A percentile compares a stretch with the other conserved stretches of the same genome.
Evolutionary conservation across 2,113 vertebrate species (phyloP).

Genomic region (Potamarius usumacintae): DNA sequence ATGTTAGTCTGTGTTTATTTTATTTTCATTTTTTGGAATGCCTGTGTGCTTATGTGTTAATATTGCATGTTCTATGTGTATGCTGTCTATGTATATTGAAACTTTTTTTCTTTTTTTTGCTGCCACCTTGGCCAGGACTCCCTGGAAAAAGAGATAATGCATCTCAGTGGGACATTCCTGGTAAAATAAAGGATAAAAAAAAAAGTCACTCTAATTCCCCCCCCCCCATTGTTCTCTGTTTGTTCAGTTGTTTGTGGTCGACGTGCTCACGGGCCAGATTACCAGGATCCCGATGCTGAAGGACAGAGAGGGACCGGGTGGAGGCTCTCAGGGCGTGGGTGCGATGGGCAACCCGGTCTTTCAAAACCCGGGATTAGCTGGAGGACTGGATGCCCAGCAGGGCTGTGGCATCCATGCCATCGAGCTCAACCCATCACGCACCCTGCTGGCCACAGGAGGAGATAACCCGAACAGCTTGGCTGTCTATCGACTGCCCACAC

Average conservation of each 20-base stretch:
- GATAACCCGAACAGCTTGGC: slow-evolving; percentile 98
- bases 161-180: too few species aligned
- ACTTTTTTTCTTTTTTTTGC: too few species aligned
- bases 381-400: slow-evolving; percentile 80
- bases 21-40: too few species aligned
- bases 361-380: slow-evolving; percentile 60
- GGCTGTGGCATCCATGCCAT: slow-evolving; percentile 98
- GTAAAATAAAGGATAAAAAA: too few species aligned
- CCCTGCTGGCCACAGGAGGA: slow-evolving; percentile 92
- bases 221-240: neutral
- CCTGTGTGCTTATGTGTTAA: too few species aligned
- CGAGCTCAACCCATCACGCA: slow-evolving; percentile 91
- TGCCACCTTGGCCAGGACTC: too few species aligned
- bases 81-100: too few species aligned
- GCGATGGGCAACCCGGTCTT: slow-evolving; percentile 55
- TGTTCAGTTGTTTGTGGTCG: slow-evolving; percentile 90
- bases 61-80: too few species aligned
- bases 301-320: slow-evolving; percentile 79
- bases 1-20: too few species aligned
- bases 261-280: slow-evolving; percentile 91
- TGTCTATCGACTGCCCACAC: slow-evolving; percentile 91
- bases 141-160: too few species aligned
- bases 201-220: neutral
- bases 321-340: slow-evolving; percentile 54
- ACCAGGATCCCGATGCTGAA: slow-evolving; percentile 97